Conservation (phyloP, 2,797 vertebrate genomes). For the Coranthus polyacanthus region DNA sequence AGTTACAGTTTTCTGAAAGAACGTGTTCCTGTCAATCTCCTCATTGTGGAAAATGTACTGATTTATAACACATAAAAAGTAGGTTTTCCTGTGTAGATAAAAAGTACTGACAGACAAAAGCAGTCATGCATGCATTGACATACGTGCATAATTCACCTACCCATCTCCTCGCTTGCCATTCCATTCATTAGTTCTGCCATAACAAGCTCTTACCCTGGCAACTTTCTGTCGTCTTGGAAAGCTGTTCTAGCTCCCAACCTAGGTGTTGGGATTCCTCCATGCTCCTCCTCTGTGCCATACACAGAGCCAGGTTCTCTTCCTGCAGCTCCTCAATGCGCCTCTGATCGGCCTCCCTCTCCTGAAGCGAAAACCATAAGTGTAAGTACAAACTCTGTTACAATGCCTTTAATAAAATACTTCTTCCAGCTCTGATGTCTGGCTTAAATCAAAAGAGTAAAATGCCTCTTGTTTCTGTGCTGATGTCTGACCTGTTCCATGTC, state of each 20-base stretch:
- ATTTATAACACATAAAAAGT: conserved; percentile 8
- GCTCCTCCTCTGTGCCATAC: conserved; percentile 94
- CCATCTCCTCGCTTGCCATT: too few species aligned
- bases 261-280: conserved; percentile 96
- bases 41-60: not conserved
- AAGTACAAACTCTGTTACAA: not conserved
- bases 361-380: conserved; percentile 2
- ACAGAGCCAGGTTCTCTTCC: conserved; percentile 94
- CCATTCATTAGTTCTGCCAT: not conserved
- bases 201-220: conserved; percentile 85
- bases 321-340: conserved; percentile 93
- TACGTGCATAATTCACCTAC: not conserved
- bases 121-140: conserved; percentile 10
- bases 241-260: conserved; percentile 96
- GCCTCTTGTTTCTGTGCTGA: not conserved
- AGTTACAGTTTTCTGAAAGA: too few species aligned
- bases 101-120: not conserved
- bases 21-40: too few species aligned
- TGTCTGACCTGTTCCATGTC: conserved; percentile 93
- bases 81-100: conserved; percentile 10
- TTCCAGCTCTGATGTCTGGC: too few species aligned
- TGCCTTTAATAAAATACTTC: too few species aligned
- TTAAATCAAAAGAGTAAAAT: not conserved
- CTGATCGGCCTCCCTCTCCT: conserved; percentile 91
- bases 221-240: conserved; percentile 89